Percentiles rank a stretch among this genome's conserved stretches.
phyloP scores from a whole-genome alignment of 2,113 vertebrate genomes.

The Phrynocephalus versicolor region DNA sequence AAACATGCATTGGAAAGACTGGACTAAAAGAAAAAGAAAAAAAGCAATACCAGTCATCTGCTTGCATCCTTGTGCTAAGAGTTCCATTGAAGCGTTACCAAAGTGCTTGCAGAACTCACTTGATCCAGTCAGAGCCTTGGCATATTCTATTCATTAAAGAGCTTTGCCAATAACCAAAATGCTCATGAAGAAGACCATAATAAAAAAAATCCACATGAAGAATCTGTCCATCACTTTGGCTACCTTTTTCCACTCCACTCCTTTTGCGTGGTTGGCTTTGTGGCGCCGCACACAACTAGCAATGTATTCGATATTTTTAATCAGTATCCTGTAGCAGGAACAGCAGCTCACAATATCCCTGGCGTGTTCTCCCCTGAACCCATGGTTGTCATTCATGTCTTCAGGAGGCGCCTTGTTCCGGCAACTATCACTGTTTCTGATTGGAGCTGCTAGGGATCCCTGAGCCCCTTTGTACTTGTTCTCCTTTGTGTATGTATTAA shows the following conservation, averaged over 20 bases:
- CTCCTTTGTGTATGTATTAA: slow-evolving; percentile 27
- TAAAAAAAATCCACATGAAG: slow-evolving; percentile 98
- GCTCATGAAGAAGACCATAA: slow-evolving; percentile 98
- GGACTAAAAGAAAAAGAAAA: neutral
- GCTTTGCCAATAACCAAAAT: slow-evolving; percentile 92
- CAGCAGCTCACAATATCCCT: slow-evolving; percentile 69
- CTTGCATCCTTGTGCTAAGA: neutral
- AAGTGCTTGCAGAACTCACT: neutral
- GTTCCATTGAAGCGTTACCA: too few species aligned
- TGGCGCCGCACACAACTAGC: slow-evolving; percentile 91
- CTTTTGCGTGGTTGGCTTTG: slow-evolving; percentile 85
- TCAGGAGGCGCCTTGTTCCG: slow-evolving; percentile 63
- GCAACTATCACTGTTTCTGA: slow-evolving; percentile 50
- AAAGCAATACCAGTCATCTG: too few species aligned
- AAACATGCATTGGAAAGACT: neutral
- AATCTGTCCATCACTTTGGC: slow-evolving; percentile 98
- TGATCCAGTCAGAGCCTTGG: neutral
- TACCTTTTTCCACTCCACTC: slow-evolving; percentile 95
- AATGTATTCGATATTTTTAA: slow-evolving; percentile 92
- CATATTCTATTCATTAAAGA: slow-evolving; percentile 62
- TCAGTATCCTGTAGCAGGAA: slow-evolving; percentile 78
- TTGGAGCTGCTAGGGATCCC: slow-evolving; percentile 35
- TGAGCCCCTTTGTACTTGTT: slow-evolving; percentile 54
- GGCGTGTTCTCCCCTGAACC: slow-evolving; percentile 57
- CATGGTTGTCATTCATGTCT: slow-evolving; percentile 67